Base-by-base conservation (phyloP, 2,113 vertebrate species). In the Rafetus swinhoei region DNA sequence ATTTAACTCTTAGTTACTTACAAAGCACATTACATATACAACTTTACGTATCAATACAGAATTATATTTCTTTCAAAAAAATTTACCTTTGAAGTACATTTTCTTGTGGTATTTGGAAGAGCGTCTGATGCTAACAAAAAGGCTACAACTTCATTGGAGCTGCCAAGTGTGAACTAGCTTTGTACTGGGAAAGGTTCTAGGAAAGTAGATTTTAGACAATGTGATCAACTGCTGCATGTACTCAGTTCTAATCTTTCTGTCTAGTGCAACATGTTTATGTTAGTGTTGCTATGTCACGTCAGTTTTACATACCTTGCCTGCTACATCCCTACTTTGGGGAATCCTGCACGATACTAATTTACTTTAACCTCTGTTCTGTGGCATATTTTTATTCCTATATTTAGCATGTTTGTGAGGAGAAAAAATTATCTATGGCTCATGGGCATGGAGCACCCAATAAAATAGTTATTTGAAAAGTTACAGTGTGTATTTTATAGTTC, bases 111-210 rank as follows among this genome's bases (percentile, higher is more conserved):
- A 35, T 59, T 72, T 87, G 94, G 90, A 95, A 87, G 53, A 87
- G 55, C 84, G n/a, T 39, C 80, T 57, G 85, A 56, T 1, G 9
- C 88, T 92, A 93, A 9, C 10, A 54, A 74, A 74, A 77, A 77
- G 85, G 14, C 29, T 65, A n/a, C 62, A 76, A 91, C 86, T 88
- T 90, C 81, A 9, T 50, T 27, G 86, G 59, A 88, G 88, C 80
- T 0, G 0, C 95, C 96, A 95, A 74, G 86, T 1, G 53, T 12
- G 53, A 96, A 24, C 82, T 91, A 93, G 88, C 21, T 81, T 92
- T 91, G 94, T 89, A 86, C 91, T 88, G 90, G 91, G 92, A 85
- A 82, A 86, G 80, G 90, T 56, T 92, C 90, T 91, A 95, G 91
- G 91, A 89, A 97, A 95, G 94, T 91, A 62, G 76, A 4, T 3